These are phyloP conservation scores for Mya arenaria DNA, from an alignment of 1,140 invertebrate genomes.

Conservation along the genomic window DNA sequence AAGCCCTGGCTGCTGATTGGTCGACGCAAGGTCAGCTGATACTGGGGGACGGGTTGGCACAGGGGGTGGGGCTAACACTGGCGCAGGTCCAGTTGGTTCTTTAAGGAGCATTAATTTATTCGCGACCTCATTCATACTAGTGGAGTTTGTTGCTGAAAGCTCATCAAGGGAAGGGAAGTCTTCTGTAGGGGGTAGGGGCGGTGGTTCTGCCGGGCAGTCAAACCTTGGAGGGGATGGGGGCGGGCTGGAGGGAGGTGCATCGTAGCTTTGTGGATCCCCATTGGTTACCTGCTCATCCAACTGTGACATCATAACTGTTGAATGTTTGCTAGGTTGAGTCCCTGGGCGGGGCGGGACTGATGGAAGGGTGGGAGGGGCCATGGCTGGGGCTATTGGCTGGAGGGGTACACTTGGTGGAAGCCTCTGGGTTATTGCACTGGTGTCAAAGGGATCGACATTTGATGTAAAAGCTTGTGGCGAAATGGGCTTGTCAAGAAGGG, in stretches of 20 bases:
- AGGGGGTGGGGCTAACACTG: conserved; percentile 22
- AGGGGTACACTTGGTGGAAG: conserved; percentile 3
- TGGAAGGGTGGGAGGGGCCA: neutral
- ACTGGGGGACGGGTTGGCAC: conserved; percentile 37
- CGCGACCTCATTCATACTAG: neutral
- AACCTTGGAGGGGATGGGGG: conserved; percentile 35
- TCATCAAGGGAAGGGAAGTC: neutral
- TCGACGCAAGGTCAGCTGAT: neutral
- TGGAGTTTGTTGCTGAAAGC: neutral
- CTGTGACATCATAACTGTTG: neutral
- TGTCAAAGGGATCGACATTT: conserved; percentile 46
- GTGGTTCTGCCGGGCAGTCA: neutral
- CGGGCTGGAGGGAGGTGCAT: conserved; percentile 24
- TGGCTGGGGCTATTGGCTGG: neutral
- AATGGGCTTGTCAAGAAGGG: conserved; percentile 45
- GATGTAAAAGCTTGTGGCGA: conserved; percentile 23
- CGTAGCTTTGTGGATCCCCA: neutral
- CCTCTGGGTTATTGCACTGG: conserved; percentile 19
- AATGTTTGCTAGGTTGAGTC: neutral
- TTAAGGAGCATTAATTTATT: too few species aligned
- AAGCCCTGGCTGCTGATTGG: neutral
- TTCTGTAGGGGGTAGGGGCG: conserved; percentile 24
- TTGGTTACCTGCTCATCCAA: neutral
- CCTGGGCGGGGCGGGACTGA: conserved; percentile 29
- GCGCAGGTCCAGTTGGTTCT: neutral